phyloP scores from a whole-genome alignment of 1,140 invertebrate species.

The Melanaphis sacchari region DNA sequence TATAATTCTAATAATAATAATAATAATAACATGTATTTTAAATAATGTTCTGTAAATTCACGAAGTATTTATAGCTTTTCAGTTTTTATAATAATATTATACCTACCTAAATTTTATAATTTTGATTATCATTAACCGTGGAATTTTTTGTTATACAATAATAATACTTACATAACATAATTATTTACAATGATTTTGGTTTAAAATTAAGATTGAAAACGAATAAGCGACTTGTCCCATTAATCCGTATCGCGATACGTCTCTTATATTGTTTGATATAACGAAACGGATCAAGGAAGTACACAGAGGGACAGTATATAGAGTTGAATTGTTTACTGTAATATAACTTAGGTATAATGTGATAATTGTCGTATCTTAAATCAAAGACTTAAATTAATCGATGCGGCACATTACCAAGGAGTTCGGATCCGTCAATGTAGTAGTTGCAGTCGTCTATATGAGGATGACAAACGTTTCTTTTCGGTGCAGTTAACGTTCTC shows the following conservation, averaged over 20 bases:
- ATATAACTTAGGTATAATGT: neutral
- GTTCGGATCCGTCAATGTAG: neutral
- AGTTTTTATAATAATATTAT: neutral
- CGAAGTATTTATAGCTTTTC: neutral
- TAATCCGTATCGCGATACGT: neutral
- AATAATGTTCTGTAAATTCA: neutral
- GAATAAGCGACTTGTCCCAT: neutral
- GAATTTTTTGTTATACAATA: neutral
- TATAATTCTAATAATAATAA: neutral
- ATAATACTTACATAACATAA: neutral
- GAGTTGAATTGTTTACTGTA: neutral
- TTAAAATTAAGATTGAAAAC: neutral
- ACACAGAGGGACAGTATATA: neutral
- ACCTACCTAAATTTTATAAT: neutral
- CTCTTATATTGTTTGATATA: neutral
- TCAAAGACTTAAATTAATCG: neutral
- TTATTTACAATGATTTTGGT: slow-evolving; percentile 33
- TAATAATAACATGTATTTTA: neutral
- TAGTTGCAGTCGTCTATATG: neutral
- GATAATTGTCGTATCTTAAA: neutral
- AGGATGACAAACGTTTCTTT: neutral
- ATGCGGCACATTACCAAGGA: neutral
- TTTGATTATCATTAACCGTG: slow-evolving; percentile 16
- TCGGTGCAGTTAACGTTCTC: slow-evolving; percentile 33
- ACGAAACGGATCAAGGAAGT: neutral